These are phyloP conservation scores for Euborellia annulipes DNA, from an alignment of 1,140 invertebrate genomes.

Conservation along the genomic window DNA sequence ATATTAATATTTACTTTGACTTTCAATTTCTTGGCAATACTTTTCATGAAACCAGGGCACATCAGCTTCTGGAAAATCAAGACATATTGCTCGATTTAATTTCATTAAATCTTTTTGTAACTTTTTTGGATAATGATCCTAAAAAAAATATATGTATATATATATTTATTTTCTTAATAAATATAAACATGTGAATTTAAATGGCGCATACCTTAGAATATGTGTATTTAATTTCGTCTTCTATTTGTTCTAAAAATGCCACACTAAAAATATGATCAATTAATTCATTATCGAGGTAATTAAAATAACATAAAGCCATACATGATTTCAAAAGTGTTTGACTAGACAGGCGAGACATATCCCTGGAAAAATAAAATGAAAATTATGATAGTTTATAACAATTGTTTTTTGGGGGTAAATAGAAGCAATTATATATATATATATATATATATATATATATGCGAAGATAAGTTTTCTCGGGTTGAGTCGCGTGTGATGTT, in stretches of 20 bases:
- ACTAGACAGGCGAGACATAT: conserved; percentile 30
- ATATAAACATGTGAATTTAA: conserved; percentile 12
- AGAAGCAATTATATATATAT: neutral
- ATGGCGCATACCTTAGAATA: conserved; percentile 27
- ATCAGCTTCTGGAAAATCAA: conserved; percentile 40
- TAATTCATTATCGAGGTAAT: conserved; percentile 27
- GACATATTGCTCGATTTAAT: conserved; percentile 41
- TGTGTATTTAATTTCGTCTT: conserved; percentile 32
- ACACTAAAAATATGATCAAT: conserved; percentile 35
- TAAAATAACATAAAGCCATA: conserved; percentile 31
- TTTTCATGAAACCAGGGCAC: conserved; percentile 50
- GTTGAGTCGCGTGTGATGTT: too few species aligned
- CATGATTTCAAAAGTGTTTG: conserved; percentile 29
- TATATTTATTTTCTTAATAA: conserved; percentile 8
- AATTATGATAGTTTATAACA: too few species aligned
- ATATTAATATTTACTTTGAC: too few species aligned
- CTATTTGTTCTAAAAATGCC: conserved; percentile 35
- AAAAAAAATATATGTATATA: conserved; percentile 14
- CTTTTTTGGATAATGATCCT: conserved; percentile 33
- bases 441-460: too few species aligned
- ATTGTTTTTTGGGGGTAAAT: conserved; percentile 2
- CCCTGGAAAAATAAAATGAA: too few species aligned
- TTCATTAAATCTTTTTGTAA: conserved; percentile 38
- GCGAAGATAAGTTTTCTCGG: too few species aligned
- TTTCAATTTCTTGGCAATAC: conserved; percentile 32